These are phyloP conservation scores for Todiramphus chloris DNA, from an alignment of 2,113 vertebrate species.

Conservation along the genomic window DNA sequence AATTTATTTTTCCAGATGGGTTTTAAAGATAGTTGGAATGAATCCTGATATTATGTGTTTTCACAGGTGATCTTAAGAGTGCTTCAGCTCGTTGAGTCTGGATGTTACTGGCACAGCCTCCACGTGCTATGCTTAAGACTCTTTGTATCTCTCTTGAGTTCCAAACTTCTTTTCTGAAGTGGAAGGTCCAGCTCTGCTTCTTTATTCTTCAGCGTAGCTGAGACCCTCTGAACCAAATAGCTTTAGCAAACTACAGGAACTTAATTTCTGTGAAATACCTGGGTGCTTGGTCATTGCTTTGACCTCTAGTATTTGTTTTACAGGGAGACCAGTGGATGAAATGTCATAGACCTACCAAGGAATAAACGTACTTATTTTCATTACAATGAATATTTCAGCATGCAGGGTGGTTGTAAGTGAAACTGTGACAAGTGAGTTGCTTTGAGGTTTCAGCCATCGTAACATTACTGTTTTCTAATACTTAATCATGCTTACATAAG, in stretches of 20 bases:
- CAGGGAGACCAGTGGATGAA: not conserved
- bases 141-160: not conserved
- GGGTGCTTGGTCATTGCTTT: rapidly evolving
- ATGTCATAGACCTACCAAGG: not conserved
- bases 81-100: not conserved
- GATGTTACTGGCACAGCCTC: not conserved
- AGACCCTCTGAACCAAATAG: not conserved
- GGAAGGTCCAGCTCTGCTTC: not conserved
- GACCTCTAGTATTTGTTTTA: not conserved
- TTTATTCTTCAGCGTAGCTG: not conserved
- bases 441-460: not conserved
- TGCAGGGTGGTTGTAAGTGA: not conserved
- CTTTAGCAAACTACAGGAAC: not conserved
- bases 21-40: not conserved
- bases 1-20: not conserved
- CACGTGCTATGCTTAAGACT: not conserved
- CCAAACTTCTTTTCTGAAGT: not conserved
- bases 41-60: not conserved
- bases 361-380: not conserved
- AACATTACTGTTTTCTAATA: not conserved
- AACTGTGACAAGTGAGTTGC: not conserved
- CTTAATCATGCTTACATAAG: not conserved
- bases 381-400: not conserved
- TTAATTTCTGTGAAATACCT: not conserved
- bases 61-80: not conserved